Conservation (phyloP, 2,113 vertebrate species). For the Brienomyrus brachyistius region DNA sequence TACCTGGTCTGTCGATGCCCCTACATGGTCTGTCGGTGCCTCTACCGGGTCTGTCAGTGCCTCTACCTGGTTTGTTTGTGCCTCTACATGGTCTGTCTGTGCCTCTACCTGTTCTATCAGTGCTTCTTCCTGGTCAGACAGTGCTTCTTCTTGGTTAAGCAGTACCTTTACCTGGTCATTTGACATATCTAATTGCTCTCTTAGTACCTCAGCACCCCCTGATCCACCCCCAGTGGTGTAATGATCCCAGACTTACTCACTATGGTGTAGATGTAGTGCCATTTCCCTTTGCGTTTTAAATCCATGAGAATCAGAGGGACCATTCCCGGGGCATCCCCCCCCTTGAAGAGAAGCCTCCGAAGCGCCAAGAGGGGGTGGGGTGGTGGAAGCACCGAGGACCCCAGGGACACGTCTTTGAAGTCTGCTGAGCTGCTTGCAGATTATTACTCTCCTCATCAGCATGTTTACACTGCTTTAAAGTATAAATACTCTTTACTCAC, state of each 20-base stretch:
- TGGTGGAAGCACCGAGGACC: neutral
- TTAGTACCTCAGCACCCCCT: neutral
- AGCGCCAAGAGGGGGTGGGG: neutral
- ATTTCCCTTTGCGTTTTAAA: neutral
- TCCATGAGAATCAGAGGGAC: neutral
- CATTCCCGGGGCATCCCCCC: neutral
- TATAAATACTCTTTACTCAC: neutral
- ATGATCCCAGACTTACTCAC: neutral
- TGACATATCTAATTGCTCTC: neutral
- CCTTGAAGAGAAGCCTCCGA: neutral
- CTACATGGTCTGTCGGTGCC: too few relatives aligned
- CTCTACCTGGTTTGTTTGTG: too few relatives aligned
- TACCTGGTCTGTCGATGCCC: too few relatives aligned
- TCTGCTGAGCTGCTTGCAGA: neutral
- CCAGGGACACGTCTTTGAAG: slow-evolving; percentile 12
- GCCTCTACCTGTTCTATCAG: neutral
- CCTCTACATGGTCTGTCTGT: too few relatives aligned
- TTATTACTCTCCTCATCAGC: slow-evolving; percentile 1
- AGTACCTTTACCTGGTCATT: neutral
- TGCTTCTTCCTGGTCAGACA: neutral
- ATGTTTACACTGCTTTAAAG: slow-evolving; percentile 7
- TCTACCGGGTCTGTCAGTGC: too few relatives aligned
- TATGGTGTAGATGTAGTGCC: neutral
- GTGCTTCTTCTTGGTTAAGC: neutral
- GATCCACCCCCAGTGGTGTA: neutral